Percentiles rank a stretch among this genome's conserved stretches.
Evolutionary conservation across 2,113 vertebrate genomes (phyloP).

Genomic region (Takifugu flavidus): DNA sequence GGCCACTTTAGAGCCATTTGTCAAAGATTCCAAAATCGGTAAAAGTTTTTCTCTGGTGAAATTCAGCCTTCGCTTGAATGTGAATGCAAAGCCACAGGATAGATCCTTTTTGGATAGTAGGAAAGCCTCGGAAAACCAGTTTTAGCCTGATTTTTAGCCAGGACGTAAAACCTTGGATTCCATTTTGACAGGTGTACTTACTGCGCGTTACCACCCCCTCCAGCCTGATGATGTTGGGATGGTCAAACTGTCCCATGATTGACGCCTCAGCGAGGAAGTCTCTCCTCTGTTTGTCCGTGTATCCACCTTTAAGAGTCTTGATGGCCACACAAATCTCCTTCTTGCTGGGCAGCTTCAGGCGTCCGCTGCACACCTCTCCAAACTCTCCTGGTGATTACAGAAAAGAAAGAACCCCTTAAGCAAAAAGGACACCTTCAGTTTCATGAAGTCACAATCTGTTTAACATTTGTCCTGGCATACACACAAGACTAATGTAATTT

Average conservation of each 20-base stretch:
- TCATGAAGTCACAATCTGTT: too few species aligned
- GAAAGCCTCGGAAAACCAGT: too few species aligned
- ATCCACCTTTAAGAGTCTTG: slow-evolving; percentile 95
- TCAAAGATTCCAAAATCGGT: slow-evolving; percentile 53
- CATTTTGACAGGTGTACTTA: slow-evolving; percentile 69
- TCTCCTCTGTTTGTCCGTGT: slow-evolving; percentile 94
- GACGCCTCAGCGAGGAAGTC: slow-evolving; percentile 95
- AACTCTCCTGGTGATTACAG: slow-evolving; percentile 84
- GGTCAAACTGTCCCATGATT: slow-evolving; percentile 98
- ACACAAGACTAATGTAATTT: not conserved
- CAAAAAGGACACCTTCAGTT: not conserved
- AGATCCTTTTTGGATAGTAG: too few species aligned
- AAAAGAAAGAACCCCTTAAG: not conserved
- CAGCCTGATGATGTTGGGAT: slow-evolving; percentile 95
- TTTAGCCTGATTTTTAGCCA: too few species aligned
- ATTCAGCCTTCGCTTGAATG: slow-evolving; percentile 9
- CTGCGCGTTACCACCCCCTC: slow-evolving; percentile 97
- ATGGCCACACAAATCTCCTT: slow-evolving; percentile 98
- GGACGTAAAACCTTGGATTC: too few species aligned
- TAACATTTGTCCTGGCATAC: too few species aligned
- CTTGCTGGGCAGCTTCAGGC: slow-evolving; percentile 90
- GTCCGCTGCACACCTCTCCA: slow-evolving; percentile 96
- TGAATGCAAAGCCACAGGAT: slow-evolving; percentile 17
- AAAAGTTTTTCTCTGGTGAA: slow-evolving; percentile 29
- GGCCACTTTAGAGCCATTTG: slow-evolving; percentile 57